Conservation (phyloP, 2,797 vertebrate species). For the Pyrocephalus nanus region DNA sequence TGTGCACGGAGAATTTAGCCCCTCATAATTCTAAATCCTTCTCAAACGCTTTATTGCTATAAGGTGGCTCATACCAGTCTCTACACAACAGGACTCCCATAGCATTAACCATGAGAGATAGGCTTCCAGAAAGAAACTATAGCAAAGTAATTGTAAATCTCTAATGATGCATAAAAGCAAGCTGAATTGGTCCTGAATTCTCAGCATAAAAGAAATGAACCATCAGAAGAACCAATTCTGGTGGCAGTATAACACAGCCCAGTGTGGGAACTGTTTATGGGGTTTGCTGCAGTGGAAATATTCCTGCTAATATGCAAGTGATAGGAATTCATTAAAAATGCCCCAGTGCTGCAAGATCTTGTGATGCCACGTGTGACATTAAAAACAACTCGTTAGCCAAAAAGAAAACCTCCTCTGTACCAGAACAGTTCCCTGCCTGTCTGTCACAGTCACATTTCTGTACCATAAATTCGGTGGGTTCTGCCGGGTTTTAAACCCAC, state of each 20-base stretch:
- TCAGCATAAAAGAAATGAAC: slow-evolving; percentile 67
- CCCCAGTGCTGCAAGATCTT: background rate
- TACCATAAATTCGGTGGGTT: rapidly evolving
- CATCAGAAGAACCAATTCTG: slow-evolving; percentile 65
- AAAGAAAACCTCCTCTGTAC: background rate
- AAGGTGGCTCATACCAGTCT: slow-evolving; percentile 57
- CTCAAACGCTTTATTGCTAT: slow-evolving; percentile 63
- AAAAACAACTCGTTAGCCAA: slow-evolving; percentile 8
- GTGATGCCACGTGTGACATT: background rate
- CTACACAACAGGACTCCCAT: slow-evolving; percentile 53
- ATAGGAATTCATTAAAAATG: slow-evolving; percentile 39
- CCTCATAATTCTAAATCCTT: slow-evolving; percentile 66
- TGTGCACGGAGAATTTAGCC: slow-evolving; percentile 44
- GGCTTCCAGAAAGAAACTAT: slow-evolving; percentile 67
- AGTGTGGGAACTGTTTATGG: slow-evolving; percentile 55
- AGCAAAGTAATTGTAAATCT: slow-evolving; percentile 72
- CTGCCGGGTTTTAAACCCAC: rapidly evolving
- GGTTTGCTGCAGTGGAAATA: slow-evolving; percentile 56
- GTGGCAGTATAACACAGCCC: slow-evolving; percentile 53
- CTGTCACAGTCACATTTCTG: background rate
- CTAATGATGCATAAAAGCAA: slow-evolving; percentile 74
- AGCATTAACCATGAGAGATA: slow-evolving; percentile 63
- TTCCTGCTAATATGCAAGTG: slow-evolving; percentile 36
- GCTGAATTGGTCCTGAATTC: slow-evolving; percentile 68
- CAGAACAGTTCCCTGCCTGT: background rate